Base-by-base conservation (phyloP, 2,888 invertebrate genomes). In the Mythimna vitellina region DNA sequence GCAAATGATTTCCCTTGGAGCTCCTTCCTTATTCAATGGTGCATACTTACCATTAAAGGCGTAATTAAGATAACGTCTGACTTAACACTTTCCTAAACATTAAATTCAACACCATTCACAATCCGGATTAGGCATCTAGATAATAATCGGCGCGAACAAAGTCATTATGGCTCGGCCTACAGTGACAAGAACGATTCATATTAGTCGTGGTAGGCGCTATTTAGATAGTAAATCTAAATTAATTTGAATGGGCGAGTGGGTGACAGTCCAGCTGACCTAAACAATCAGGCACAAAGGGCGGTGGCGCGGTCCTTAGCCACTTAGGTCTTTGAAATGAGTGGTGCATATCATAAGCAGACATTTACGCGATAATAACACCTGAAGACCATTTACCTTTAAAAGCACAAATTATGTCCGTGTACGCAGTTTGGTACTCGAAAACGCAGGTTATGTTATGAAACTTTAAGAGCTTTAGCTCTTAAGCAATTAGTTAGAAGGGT, bases 151-250 rank as follows among this genome's bases (percentile, higher is more conserved):
- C 85, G 90, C 85, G 87, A 90, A 90, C 90, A 86, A 90, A 89
- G 88, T 90, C 88, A 89, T 90, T 90, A 87, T 76, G 80, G 64
- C 62, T 76, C 76, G 72, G 72, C 76, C 76, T 81, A 80, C 83
- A 78, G 81, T 83, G 80, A 83, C 85, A 84, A 80, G 76, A 73
- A 65, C 81, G 76, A 85, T 89, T 87, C 88, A 89, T 89, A 88
- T 90, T 92, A 93, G 90, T 90, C 81, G 76, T 76, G 78, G 87
- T 88, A 84, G 84, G 87, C 77, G 81, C 84, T 83, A 81, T 84
- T 87, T 79, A 90, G 92, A 93, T 93, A 91, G 91, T 91, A 91
- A 91, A 94, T 93, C 91, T 94, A 92, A 93, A 93, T 94, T 92
- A 93, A 94, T 94, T 93, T 91, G 87, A 91, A 89, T 88, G 87